Base-by-base conservation (phyloP, 2,888 invertebrate genomes). In the Andrena fulva region DNA sequence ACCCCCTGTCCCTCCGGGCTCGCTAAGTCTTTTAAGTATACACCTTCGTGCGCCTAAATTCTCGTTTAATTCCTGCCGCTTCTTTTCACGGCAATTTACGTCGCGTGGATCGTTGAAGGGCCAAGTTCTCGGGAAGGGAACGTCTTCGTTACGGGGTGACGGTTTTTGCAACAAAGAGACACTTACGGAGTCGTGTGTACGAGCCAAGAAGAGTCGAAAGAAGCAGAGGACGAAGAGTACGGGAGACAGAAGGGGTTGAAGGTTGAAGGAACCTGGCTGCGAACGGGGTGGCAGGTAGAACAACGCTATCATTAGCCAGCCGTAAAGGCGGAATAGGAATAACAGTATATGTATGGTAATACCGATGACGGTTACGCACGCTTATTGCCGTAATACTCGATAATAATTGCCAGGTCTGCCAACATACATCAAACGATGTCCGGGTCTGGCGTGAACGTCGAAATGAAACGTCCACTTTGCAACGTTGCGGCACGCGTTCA, bases 331-430 rank as follows among this genome's bases (percentile, higher is more conserved):
- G 80, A 86, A 77, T 86, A 80, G 81, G 85, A 90, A 90, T 88
- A 91, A 89, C 87, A 86, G 88, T 87, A 84, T 88, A 90, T 88
- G 90, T 88, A 90, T 88, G 90, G 87, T 91, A 90, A 89, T 90
- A 82, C 80, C 87, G 68, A 87, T 86, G 90, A 88, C 88, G 88
- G 84, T 81, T 84, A 85, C 84, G 89, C 85, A 89, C 90, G 86
- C 87, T 89, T 87, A 84, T 89, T 82, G 85, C 86, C 77, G 83
- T 90, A 87, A 90, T 88, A 89, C 84, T 85, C 85, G 85, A 85
- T 87, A 85, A 88, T 88, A 87, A 90, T 90, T 90, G 86, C 89
- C 89, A 85, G 83, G 85, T 87, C 89, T 84, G 85, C 84, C 86
- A 84, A 80, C 88, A 86, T 90, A 87, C 84, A 87, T 90, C 89